phyloP scores from a whole-genome alignment of 1,140 invertebrate genomes.

The Sycobia sp. region DNA sequence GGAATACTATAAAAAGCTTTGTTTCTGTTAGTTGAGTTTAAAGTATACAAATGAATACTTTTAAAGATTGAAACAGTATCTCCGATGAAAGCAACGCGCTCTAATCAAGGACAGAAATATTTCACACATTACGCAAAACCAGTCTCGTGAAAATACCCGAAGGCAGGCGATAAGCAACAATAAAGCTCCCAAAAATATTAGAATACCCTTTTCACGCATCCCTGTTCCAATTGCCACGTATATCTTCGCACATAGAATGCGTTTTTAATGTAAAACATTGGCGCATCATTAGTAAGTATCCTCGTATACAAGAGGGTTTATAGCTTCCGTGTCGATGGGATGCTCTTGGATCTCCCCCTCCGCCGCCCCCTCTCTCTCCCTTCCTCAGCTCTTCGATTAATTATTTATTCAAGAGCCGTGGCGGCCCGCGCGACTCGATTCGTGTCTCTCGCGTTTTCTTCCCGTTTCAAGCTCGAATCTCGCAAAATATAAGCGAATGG shows the following conservation, averaged over 20 bases:
- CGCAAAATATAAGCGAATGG: conserved; percentile 4
- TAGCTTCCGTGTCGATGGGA: conserved; percentile 14
- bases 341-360: neutral
- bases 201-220: neutral
- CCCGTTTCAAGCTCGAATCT: neutral
- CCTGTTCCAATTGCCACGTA: neutral
- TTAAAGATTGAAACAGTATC: too few species aligned
- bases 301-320: conserved; percentile 26
- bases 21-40: too few species aligned
- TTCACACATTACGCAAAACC: too few species aligned
- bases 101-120: too few species aligned
- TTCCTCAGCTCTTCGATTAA: conserved; percentile 12
- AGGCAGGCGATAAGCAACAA: neutral
- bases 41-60: too few species aligned
- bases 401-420: too few species aligned
- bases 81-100: too few species aligned
- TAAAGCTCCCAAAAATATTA: conserved; percentile 16
- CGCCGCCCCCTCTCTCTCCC: too few species aligned
- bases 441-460: conserved; percentile 6
- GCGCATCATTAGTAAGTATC: conserved; percentile 26
- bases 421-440: conserved; percentile 1
- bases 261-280: conserved; percentile 27
- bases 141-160: neutral
- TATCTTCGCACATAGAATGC: neutral
- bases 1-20: too few species aligned